Conservation (phyloP, 37 sponge, comb jelly and placozoan genomes). For the Petrosia ficiformis region DNA sequence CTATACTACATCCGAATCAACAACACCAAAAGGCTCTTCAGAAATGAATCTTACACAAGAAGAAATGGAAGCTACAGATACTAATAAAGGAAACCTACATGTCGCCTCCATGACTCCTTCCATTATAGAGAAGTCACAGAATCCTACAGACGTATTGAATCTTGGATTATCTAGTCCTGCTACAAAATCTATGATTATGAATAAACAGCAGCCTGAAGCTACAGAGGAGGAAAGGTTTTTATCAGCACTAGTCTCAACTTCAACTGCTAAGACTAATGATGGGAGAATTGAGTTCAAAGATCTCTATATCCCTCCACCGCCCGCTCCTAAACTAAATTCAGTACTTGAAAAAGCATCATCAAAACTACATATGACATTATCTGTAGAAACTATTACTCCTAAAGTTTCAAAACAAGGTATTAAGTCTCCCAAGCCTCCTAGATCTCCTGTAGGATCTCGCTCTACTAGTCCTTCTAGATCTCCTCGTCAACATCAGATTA, state of each 20-base stretch:
- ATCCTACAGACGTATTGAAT: neutral
- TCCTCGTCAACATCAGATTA: neutral
- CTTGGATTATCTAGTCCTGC: neutral
- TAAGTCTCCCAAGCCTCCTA: too few species aligned
- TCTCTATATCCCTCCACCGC: conserved; percentile 55
- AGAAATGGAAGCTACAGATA: too few species aligned
- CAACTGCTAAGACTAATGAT: neutral
- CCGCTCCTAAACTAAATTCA: too few species aligned
- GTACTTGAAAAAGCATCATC: too few species aligned
- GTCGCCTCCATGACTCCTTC: neutral
- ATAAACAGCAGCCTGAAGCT: too few species aligned
- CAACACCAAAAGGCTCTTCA: too few species aligned
- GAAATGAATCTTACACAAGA: too few species aligned
- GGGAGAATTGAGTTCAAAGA: conserved; percentile 38
- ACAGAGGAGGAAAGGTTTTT: neutral
- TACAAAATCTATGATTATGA: neutral
- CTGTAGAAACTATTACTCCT: too few species aligned
- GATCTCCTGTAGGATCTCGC: neutral
- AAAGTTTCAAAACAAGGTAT: too few species aligned
- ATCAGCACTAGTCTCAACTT: neutral
- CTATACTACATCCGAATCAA: too few species aligned
- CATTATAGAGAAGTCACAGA: neutral
- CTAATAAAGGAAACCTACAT: too few species aligned
- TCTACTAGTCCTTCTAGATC: neutral
- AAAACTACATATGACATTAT: too few species aligned